Evolutionary conservation across 1,140 invertebrate genomes (phyloP).

Genomic region (Teleopsis dalmanni): DNA sequence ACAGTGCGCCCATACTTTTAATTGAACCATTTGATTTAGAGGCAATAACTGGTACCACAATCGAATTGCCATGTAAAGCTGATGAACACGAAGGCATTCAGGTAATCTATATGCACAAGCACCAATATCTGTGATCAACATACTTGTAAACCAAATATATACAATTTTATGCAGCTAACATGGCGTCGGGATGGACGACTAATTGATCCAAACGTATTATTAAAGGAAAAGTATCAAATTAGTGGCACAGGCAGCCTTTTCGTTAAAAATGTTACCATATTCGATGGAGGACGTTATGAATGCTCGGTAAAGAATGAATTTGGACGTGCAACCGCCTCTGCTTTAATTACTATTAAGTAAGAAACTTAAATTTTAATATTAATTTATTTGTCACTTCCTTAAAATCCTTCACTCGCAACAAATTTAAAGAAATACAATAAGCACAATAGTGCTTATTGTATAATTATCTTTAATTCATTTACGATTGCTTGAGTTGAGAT

Average conservation of each 20-base stretch:
- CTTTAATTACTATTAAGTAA: constrained; percentile 59
- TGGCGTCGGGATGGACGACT: constrained; percentile 75
- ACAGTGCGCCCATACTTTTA: constrained; percentile 53
- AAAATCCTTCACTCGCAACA: too few relatives aligned
- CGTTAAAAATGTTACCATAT: constrained; percentile 63
- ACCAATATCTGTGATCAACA: background rate
- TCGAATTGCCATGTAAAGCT: constrained; percentile 73
- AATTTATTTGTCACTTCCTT: too few relatives aligned
- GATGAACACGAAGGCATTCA: constrained; percentile 68
- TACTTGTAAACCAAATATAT: background rate
- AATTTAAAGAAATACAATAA: too few relatives aligned
- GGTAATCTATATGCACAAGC: constrained; percentile 39
- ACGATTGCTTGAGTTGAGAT: background rate
- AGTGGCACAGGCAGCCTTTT: constrained; percentile 66
- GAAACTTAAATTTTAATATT: background rate
- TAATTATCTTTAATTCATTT: background rate
- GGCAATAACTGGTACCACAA: constrained; percentile 59
- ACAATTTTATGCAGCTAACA: constrained; percentile 38
- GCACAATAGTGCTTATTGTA: too few relatives aligned
- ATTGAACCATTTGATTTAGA: constrained; percentile 67
- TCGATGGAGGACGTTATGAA: constrained; percentile 80
- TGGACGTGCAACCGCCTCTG: constrained; percentile 64
- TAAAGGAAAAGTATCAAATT: constrained; percentile 47
- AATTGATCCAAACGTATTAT: constrained; percentile 43
- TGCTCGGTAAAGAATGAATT: constrained; percentile 75